These are phyloP conservation scores for Orchestes rusci DNA, from an alignment of 2,888 invertebrate genomes.

Conservation along the genomic window DNA sequence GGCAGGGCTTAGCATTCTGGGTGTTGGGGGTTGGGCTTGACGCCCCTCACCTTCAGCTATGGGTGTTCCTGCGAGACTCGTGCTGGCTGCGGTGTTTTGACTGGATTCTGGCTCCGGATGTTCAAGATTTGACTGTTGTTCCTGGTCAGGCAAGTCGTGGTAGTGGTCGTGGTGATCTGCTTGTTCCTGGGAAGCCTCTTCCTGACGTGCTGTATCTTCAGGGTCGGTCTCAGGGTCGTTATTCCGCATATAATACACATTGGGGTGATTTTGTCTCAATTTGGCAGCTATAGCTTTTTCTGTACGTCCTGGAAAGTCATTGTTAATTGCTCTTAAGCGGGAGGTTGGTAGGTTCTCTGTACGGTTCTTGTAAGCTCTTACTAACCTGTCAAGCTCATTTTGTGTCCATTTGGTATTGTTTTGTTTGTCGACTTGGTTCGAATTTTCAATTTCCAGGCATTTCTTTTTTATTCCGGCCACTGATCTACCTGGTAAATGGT, in stretches of 20 bases:
- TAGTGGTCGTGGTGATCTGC: not conserved
- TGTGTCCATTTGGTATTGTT: no score
- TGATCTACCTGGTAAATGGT: not conserved
- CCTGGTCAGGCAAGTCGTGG: not conserved
- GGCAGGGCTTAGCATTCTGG: not conserved
- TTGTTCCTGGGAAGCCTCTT: not conserved
- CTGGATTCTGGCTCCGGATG: not conserved
- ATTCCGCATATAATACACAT: no score
- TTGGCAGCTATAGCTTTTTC: constrained; percentile 1
- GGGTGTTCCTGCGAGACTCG: no score
- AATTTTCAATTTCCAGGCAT: not conserved
- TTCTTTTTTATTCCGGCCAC: constrained; percentile 4
- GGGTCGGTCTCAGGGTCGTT: constrained; percentile 1
- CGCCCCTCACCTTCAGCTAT: not conserved
- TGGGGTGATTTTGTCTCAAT: no score
- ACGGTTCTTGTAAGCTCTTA: not conserved
- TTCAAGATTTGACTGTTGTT: not conserved
- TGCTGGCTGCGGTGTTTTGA: no score
- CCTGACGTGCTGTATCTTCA: not conserved
- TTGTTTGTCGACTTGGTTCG: not conserved
- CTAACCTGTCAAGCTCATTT: no score
- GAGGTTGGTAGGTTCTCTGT: constrained; percentile 1
- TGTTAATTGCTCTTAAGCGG: not conserved
- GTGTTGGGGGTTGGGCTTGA: constrained; percentile 4
- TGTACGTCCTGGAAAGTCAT: not conserved